Conservation (phyloP, 2,888 invertebrate species). For the Nebria brevicollis region DNA sequence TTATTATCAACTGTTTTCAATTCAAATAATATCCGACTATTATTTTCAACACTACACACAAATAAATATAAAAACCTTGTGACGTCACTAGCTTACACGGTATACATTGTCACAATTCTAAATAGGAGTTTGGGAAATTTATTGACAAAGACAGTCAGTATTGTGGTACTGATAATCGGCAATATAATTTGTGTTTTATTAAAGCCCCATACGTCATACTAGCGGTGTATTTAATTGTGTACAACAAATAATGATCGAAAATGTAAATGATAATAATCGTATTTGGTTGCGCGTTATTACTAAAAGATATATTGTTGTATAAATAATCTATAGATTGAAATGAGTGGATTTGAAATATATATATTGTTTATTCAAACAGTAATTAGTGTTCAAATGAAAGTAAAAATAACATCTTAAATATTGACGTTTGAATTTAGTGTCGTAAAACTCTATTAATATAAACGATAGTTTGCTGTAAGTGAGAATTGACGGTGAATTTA, state of each 20-base stretch:
- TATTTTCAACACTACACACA: no score
- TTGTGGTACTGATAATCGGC: slow-evolving; percentile 5
- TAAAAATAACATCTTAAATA: neutral
- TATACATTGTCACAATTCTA: no score
- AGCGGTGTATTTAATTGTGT: slow-evolving; percentile 9
- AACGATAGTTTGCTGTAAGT: neutral
- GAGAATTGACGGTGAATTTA: neutral
- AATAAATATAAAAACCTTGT: no score
- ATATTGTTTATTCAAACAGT: neutral
- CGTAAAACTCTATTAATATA: neutral
- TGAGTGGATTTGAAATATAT: neutral
- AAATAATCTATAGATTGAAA: neutral
- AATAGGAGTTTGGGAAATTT: neutral
- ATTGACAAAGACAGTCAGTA: neutral
- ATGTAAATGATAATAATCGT: slow-evolving; percentile 1
- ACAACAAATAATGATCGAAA: slow-evolving; percentile 4
- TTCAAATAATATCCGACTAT: no score
- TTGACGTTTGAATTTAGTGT: neutral
- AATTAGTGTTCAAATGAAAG: neutral
- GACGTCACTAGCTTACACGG: no score
- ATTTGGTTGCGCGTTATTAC: neutral
- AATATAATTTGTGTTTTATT: slow-evolving; percentile 17
- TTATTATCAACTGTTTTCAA: neutral
- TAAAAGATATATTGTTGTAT: neutral
- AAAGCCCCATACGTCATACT: slow-evolving; percentile 13